Evolutionary conservation across 2,888 invertebrate species (phyloP), one percentile per base, ranked within the genome.

Genomic region (Tenthredo notha): DNA sequence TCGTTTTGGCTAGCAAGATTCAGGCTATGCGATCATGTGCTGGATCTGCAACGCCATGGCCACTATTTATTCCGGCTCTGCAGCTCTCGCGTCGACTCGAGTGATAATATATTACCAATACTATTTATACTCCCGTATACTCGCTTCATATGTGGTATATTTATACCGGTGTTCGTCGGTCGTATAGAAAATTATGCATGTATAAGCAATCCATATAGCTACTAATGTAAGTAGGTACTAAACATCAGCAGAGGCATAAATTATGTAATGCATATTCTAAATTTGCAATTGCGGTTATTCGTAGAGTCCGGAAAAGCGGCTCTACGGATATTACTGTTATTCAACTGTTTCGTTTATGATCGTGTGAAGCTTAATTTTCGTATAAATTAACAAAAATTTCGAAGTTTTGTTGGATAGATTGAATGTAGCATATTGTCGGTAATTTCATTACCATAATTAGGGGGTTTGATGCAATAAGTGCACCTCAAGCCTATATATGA

Each of bases 11-110:
- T 84, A 70, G 21, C 84, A 50, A 33, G 54, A 54, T n/a, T 54
- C 80, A 58, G 7, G 75, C 85, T n/a, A 82, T 84, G 29, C 85
- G 70, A 37, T 82, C 6, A 21, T 82, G 85, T 21, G 61, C 72
- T 2, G 83, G 83, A 12, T 75, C 84, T 25, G 80, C 84, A 40
- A 10, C 37, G 47, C 40, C 72, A 43, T 21, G 43, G 72, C 12
- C 72, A 74, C 21, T 74, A 7, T 37, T 74, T 21, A 74, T 43
- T 74, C 43, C 21, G 40, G 43, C 43, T 40, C 21, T 40, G 43
- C 40, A n/a, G 58, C 21, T 1, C 43, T 40, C n/a, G 40, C 72
- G 40, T 9, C 40, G 43, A 74, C 72, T 43, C 47, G 58, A 75
- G 84, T 47, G 84, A 50, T 77, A 78, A 29, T 84, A 29, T 84